Evolutionary conservation across 2,888 invertebrate species (phyloP), one percentile per base, ranked within the genome.

Genomic region (Zeuzera pyrina): DNA sequence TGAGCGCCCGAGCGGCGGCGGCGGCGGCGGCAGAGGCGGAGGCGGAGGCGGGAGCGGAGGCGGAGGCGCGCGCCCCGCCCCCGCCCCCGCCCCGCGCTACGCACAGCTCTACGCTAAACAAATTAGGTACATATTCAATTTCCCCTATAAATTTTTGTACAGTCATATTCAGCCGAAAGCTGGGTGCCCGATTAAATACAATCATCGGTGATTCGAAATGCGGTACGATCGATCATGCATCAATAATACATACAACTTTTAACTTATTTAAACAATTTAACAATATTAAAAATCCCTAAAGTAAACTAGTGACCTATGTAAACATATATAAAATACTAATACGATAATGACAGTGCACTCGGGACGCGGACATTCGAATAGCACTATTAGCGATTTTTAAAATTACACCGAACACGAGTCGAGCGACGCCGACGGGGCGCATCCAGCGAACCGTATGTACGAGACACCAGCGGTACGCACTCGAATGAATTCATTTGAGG

Each of bases 201-300:
- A 57, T 27, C 32, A 31, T 36, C 70, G 73, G 76, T 65, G 67
- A 65, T 64, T 61, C 61, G 63, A 70, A 69, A 71, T 61, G 74
- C 73, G 67, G 63, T 67, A 70, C 73, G 62, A 65, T 68, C 72
- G 66, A 67, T 65, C 74, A 63, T 70, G 72, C 69, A 58, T 71
- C 68, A 68, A 71, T 67, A 67, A 71, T 70, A 76, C 77, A 73
- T 76, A 79, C 73, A 74, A 77, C 71, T 74, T 64, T 70, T 61
- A 79, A 79, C 78, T 79, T 77, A 79, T 72, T 69, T 66, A 79
- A 79, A 79, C 76, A 72, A 78, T 78, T 76, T 71, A 77, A 79
- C 76, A 73, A 73, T 28, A 28, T 76, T 53, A 58, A 73, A 78
- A 76, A 67, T 66, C 63, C 64, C 72, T 76, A 78, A 76, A 76